Evolutionary conservation across 2,888 invertebrate species (phyloP), one percentile per base, ranked within the genome.

Genomic region (Hemaris fuciformis): DNA sequence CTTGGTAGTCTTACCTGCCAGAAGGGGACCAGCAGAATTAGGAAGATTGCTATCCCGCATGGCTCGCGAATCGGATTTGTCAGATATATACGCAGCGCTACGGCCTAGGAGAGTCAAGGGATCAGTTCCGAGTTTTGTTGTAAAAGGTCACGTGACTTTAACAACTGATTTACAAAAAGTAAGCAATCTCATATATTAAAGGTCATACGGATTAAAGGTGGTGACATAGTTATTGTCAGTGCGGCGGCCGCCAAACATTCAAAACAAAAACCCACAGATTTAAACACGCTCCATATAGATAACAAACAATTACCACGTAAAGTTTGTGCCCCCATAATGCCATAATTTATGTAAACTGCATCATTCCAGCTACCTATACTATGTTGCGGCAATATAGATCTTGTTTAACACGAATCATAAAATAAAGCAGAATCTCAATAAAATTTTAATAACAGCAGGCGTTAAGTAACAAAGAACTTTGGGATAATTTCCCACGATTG

Each of bases 101-200:
- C 94, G 94, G 64, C 94, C 95, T 1, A 94, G 95, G 31, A 95
- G 95, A 83, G 96, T 97, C 13, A 94, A 94, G 70, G 96, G 96
- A 0, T 94, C 95, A 31, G 95, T 97, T 64, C 97, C 97, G 0
- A 96, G 96, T 74, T 97, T 97, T 79, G 95, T 94, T 81, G 93
- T 97, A 22, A 95, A 96, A 66, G 97, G 97, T 56, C 96, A 96
- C 73, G 95, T 97, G 69, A 95, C 95, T 57, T 90, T 97, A 58
- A 97, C 97, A n/a, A 95, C 96, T 59, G 95, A 96, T 75, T 91
- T 97, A 66, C 96, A 97, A 83, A 95, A 95, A 94, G 97, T 97
- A 89, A 93, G 90, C 57, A 38, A 18, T 10, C 7, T n/a, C 18
- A 27, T 15, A 2, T 34, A 20, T 43, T 31, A 34, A 20, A 59